These are phyloP conservation scores for Tryphoninae sp. DNA, from an alignment of 2,888 invertebrate species.

Conservation along the genomic window DNA sequence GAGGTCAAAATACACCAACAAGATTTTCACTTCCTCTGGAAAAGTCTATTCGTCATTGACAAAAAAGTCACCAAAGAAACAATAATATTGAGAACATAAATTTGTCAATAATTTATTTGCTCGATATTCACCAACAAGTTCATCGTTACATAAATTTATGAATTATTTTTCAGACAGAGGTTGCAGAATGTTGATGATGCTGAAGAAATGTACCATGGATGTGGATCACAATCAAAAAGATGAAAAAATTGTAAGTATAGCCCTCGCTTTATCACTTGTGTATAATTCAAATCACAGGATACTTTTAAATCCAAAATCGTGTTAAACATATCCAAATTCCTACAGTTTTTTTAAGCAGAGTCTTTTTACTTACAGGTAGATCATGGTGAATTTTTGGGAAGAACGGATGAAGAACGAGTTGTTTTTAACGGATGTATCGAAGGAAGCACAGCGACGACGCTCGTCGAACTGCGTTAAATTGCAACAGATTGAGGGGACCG, in stretches of 20 bases:
- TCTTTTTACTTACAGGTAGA: conserved; percentile 46
- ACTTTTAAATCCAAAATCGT: not conserved
- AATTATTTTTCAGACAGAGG: no score
- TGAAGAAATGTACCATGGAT: no score
- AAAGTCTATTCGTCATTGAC: no score
- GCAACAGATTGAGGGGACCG: conserved; percentile 2
- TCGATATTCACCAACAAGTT: no score
- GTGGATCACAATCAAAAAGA: no score
- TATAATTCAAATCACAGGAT: no score
- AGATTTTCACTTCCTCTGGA: not conserved
- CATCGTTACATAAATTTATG: not conserved
- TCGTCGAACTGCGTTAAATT: conserved; percentile 3
- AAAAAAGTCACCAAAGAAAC: no score
- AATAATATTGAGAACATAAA: no score
- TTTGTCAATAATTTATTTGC: no score
- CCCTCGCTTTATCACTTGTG: no score
- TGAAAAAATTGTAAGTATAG: no score
- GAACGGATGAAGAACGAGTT: not conserved
- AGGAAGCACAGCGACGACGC: conserved; percentile 16
- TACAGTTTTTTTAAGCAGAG: not conserved
- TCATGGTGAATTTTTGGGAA: conserved; percentile 24
- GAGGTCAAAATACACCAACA: not conserved
- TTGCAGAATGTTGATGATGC: no score
- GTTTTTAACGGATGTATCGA: conserved; percentile 9
- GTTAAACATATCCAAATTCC: not conserved